These are phyloP conservation scores for Myripristis jacobus DNA, from an alignment of 2,797 vertebrate species.

Conservation along the genomic window DNA sequence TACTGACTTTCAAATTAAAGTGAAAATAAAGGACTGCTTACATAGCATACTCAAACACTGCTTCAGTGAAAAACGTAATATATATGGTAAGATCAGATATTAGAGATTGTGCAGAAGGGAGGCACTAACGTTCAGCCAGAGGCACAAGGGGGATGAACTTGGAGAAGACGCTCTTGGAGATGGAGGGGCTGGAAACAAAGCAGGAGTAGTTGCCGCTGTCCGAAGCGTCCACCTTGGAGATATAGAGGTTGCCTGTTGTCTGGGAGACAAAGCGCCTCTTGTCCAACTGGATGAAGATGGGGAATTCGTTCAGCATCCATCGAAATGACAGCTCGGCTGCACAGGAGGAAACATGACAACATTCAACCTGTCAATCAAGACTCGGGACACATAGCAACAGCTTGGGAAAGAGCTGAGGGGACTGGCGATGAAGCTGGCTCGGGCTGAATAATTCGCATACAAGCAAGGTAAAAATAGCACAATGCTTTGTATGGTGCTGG, in stretches of 20 bases:
- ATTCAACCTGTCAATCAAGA: conserved; percentile 58
- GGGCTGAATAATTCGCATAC: conserved; percentile 52
- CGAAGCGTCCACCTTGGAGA: conserved; percentile 92
- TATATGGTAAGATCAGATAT: conserved; percentile 16
- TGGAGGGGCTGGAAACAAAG: conserved; percentile 93
- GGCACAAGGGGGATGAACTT: conserved; percentile 96
- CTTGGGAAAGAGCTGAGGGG: conserved; percentile 22
- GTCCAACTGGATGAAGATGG: conserved; percentile 92
- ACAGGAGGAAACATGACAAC: conserved; percentile 45
- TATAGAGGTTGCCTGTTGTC: conserved; percentile 95
- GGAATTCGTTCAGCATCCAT: conserved; percentile 98
- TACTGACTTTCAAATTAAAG: too few relatives aligned
- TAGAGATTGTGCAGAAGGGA: conserved; percentile 5
- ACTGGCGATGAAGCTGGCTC: conserved; percentile 18
- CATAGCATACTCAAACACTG: not conserved
- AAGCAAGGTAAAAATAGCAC: conserved; percentile 49
- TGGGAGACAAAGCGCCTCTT: conserved; percentile 95
- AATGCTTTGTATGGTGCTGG: conserved; percentile 21
- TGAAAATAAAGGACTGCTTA: not conserved
- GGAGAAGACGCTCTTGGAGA: conserved; percentile 99
- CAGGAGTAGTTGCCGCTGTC: conserved; percentile 98
- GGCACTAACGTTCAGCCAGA: conserved; percentile 88
- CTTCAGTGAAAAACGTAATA: not conserved
- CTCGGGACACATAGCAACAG: conserved; percentile 14
- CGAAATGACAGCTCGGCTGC: conserved; percentile 94